Base-by-base conservation (phyloP, 1,140 invertebrate species). In the Neodiprion pinetum region DNA sequence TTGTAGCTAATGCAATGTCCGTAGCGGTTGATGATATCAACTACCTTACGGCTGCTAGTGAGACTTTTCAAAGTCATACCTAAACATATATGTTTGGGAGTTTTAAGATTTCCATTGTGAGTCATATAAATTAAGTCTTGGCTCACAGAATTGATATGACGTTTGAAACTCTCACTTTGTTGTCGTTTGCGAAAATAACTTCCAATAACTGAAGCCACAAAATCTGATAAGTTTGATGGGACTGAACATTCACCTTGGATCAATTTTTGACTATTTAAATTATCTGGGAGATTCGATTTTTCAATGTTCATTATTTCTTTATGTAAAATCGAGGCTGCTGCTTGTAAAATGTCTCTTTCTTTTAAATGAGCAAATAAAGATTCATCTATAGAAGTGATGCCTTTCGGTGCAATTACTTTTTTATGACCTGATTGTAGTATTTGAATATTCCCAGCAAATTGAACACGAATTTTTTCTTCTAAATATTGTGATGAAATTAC, bases 31-130 rank as follows among this genome's bases (percentile, higher is more conserved):
- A 72, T 17, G 17, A 76, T 79, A 82, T 78, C 73, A 75, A 79
- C 14, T 83, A 71, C 48, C 76, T 83, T 85, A 67, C 78, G 75
- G 68, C 85, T 84, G 67, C 80, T 86, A n/a, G 83, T 82, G 48
- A 86, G 67, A 77, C 83, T 86, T 74, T 85, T 84, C 17, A 84
- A 9, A 48, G 83, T 75, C 68, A 85, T 78, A 7, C 82, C 81
- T 9, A 85, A 70, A 68, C 49, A 78, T 14, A 83, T 83, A 53
- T 84, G 82, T 76, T 84, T 82, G 5, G 71, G 76, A 5, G 81
- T 79, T 77, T 84, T 84, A 10, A 53, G 9, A 9, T 53, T 9
- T 9, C 50, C 50, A 14, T 53, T 53, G 9, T 14, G 9, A 53
- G 50, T 53, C 9, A 14, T 14, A 1, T 53, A 53, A 14, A 53